A percentile compares a stretch with the other conserved stretches of the same genome.
Evolutionary conservation across 2,888 invertebrate genomes (phyloP).

Genomic region (Nematopogon swammerdamellus): DNA sequence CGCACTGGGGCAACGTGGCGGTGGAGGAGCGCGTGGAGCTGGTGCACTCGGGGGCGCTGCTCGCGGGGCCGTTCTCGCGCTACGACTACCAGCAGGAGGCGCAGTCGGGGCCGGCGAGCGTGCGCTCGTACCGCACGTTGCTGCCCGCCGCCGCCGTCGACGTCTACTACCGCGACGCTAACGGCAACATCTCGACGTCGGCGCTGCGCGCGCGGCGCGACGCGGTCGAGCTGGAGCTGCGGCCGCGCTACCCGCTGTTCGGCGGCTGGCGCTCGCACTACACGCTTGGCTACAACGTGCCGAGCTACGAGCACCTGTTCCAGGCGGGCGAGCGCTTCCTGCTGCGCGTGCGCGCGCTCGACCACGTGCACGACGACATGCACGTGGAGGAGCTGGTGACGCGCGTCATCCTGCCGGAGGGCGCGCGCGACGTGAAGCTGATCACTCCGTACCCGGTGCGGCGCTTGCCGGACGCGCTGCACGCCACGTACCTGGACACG

Average conservation of each 20-base stretch:
- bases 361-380: conserved; percentile 97
- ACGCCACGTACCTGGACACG: conserved; percentile 94
- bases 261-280: conserved; percentile 99
- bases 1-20: conserved; percentile 99
- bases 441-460: conserved; percentile 79
- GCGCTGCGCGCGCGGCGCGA: conserved; percentile 86
- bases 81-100: conserved; percentile 96
- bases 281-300: conserved; percentile 94
- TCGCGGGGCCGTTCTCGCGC: conserved; percentile 94
- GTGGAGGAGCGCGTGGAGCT: conserved; percentile 93
- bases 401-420: conserved; percentile 92
- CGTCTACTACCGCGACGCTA: conserved; percentile 95
- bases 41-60: conserved; percentile 85
- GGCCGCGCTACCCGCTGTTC: conserved; percentile 95
- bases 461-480: conserved; percentile 69
- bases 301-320: conserved; percentile 93
- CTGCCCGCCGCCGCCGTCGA: conserved; percentile 87
- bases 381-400: conserved; percentile 85
- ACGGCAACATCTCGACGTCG: conserved; percentile 98
- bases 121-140: conserved; percentile 87
- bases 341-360: conserved; percentile 90
- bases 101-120: conserved; percentile 82
- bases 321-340: conserved; percentile 75
- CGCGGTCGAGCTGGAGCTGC: conserved; percentile 91
- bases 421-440: conserved; percentile 77